phyloP scores from a whole-genome alignment of 2,113 vertebrate genomes.

The Zosterops hypoxanthus region DNA sequence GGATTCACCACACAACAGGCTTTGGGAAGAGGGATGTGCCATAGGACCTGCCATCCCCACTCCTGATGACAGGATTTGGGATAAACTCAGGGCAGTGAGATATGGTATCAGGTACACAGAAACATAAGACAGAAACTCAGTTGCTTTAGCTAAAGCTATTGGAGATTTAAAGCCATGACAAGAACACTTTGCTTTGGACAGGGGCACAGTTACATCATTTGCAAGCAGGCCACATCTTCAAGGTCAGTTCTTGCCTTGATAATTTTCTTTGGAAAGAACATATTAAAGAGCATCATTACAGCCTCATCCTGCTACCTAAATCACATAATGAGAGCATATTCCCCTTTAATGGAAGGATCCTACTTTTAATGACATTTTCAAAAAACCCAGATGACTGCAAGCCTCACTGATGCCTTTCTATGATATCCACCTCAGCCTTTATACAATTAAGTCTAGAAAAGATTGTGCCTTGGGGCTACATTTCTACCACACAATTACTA shows the following conservation, averaged over 20 bases:
- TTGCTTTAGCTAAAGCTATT: neutral
- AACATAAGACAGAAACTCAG: neutral
- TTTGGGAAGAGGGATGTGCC: neutral
- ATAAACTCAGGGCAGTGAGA: neutral
- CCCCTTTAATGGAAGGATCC: constrained; percentile 8
- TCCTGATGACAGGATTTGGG: neutral
- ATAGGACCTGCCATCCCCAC: neutral
- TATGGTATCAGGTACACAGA: neutral
- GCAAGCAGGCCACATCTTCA: neutral
- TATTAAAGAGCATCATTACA: constrained; percentile 18
- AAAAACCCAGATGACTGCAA: neutral
- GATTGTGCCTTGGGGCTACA: neutral
- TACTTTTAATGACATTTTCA: constrained; percentile 49
- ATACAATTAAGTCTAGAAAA: constrained; percentile 31
- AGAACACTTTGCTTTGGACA: neutral
- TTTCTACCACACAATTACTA: neutral
- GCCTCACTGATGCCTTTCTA: constrained; percentile 20
- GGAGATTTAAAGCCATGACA: neutral
- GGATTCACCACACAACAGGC: neutral
- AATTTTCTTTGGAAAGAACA: constrained; percentile 26
- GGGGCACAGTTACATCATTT: neutral
- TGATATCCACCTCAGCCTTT: constrained; percentile 34
- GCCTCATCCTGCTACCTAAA: neutral
- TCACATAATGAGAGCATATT: constrained; percentile 39
- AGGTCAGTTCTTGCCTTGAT: neutral